phyloP scores from a whole-genome alignment of 2,888 invertebrate genomes.

The Arge pagana region DNA sequence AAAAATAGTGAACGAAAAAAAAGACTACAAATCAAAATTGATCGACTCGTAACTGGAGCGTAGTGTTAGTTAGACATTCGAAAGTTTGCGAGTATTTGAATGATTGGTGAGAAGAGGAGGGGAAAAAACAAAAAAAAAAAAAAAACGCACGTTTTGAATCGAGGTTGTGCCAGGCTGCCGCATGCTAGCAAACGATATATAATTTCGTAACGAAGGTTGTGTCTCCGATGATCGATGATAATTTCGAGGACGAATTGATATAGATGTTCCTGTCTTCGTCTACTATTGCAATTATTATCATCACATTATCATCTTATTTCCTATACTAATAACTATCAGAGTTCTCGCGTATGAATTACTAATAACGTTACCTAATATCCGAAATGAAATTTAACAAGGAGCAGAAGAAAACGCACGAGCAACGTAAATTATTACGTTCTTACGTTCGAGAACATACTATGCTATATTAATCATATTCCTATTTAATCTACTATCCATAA shows the following conservation, averaged over 20 bases:
- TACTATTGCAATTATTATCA: conserved; percentile 22
- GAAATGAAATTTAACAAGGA: conserved; percentile 8
- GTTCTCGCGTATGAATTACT: not conserved
- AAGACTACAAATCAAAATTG: too few species aligned
- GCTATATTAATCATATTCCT: conserved; percentile 22
- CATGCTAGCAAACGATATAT: conserved; percentile 41
- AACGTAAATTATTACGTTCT: conserved; percentile 12
- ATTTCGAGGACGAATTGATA: conserved; percentile 21
- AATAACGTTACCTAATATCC: conserved; percentile 20
- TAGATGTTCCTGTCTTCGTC: conserved; percentile 3
- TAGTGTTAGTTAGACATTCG: not conserved
- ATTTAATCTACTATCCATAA: conserved; percentile 24
- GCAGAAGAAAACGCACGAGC: not conserved
- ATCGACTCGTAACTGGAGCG: too few species aligned
- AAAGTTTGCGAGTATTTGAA: conserved; percentile 2
- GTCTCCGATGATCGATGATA: conserved; percentile 45
- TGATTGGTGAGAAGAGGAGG: too few species aligned
- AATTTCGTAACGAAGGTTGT: conserved; percentile 56
- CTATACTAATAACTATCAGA: not conserved
- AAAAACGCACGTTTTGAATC: conserved; percentile 35
- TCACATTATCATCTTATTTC: conserved; percentile 1
- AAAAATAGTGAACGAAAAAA: too few species aligned
- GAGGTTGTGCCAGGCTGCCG: conserved; percentile 53
- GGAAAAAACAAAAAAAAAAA: too few species aligned
- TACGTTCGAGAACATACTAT: conserved; percentile 14